A percentile compares a stretch with the other conserved stretches of the same genome.
Conservation (phyloP, 2,888 invertebrate genomes). For the Microplitis manilae region DNA sequence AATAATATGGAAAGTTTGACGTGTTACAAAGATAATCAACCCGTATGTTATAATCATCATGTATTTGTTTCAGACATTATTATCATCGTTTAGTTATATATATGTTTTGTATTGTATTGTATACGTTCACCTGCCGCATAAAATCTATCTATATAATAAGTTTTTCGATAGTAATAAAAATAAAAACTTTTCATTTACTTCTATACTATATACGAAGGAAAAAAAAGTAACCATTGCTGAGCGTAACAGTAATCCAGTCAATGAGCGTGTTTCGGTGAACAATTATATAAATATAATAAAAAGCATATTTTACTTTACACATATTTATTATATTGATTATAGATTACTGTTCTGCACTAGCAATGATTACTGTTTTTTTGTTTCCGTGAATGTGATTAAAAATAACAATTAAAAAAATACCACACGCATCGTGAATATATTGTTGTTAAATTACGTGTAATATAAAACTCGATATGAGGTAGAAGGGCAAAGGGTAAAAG, state of each 20-base stretch:
- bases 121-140: not conserved
- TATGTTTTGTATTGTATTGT: constrained; percentile 59
- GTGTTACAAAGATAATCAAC: constrained; percentile 65
- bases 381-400: not conserved
- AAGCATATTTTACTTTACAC: no score
- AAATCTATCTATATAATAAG: not conserved
- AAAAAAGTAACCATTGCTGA: no score
- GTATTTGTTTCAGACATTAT: constrained; percentile 70
- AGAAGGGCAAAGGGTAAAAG: no score
- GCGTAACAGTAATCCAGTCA: no score
- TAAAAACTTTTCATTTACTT: no score
- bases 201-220: no score
- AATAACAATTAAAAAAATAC: not conserved
- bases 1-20: constrained; percentile 64
- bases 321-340: no score
- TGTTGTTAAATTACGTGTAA: not conserved
- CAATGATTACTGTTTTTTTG: no score
- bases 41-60: constrained; percentile 70
- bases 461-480: not conserved
- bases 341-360: no score
- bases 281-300: no score
- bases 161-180: no score
- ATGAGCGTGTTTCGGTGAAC: no score
- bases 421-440: not conserved
- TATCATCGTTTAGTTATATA: constrained; percentile 57